Evolutionary conservation across 2,888 invertebrate genomes (phyloP), one percentile per base, ranked within the genome.

Genomic region (Lamellibrachia satsuma): DNA sequence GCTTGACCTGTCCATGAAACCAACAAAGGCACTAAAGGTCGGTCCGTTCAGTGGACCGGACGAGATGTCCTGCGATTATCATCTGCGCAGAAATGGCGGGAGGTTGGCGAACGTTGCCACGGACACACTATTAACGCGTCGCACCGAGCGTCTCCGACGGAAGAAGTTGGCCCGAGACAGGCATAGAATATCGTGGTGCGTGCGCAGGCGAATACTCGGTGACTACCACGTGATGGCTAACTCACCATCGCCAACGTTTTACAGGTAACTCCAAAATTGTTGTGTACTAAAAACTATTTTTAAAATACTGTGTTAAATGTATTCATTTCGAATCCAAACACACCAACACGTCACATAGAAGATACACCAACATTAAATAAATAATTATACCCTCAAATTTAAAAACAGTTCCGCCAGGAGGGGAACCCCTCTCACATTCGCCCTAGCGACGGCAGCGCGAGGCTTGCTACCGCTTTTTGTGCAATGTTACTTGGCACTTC

Each of bases 61-160:
- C 75, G n/a, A 75, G 22, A 22, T 75, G 75, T 75, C 75, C 75
- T 75, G 75, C 75, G 75, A 75, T 75, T 75, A n/a, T 75, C 75
- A 22, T 75, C 75, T 75, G 75, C 75, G 15, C 75, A 75, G 75
- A n/a, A 75, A 75, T 75, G 75, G 75, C 22, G 75, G 75, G 2
- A 22, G 15, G 75, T 15, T 75, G 22, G 75, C 75, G 75, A 75
- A 75, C 75, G 22, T 15, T 75, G 75, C 75, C 75, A 75, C n/a
- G 75, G 75, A 75, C 6, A 75, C 75, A 75, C 75, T 75, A 6
- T 22, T 75, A 11, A 75, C 75, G 75, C 75, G 75, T 22, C 75
- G 75, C 75, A n/a, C 75, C 22, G 75, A 75, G 75, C 75, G 75
- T 15, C 75, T 75, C 15, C 3, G 15, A 75, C 75, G 75, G 75